Conservation (phyloP, 2,113 vertebrate species). For the Oxyruncus cristatus region DNA sequence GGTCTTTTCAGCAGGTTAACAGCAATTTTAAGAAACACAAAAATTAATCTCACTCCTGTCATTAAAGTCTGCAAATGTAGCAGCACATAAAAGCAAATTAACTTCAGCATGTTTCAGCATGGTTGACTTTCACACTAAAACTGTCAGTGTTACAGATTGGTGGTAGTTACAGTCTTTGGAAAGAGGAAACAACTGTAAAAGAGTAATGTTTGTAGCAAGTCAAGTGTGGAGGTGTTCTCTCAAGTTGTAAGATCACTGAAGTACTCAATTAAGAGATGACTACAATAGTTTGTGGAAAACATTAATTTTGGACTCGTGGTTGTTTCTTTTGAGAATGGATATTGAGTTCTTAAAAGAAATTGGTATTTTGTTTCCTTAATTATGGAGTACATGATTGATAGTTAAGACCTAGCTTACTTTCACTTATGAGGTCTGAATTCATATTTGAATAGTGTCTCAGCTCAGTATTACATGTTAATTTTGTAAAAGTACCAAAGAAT, state of each 20-base stretch:
- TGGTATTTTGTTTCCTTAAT: conserved; percentile 5
- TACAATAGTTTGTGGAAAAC: neutral
- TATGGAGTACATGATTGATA: neutral
- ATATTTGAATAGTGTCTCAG: neutral
- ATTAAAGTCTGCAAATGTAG: neutral
- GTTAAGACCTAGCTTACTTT: neutral
- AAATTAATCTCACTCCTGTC: neutral
- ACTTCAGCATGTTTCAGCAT: neutral
- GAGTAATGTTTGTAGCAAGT: neutral
- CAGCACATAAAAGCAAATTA: neutral
- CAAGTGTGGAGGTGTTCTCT: neutral
- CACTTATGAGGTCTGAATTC: conserved; percentile 16
- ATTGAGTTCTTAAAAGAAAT: neutral
- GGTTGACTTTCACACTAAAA: neutral
- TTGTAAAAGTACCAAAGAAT: neutral
- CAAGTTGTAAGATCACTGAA: neutral
- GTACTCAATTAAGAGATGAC: neutral
- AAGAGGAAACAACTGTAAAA: neutral
- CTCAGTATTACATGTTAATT: neutral
- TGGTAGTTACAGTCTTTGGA: neutral
- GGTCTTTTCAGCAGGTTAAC: neutral
- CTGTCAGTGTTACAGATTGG: neutral
- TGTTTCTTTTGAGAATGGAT: neutral
- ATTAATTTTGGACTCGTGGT: neutral
- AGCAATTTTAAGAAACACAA: neutral